phyloP scores from a whole-genome alignment of 2,113 vertebrate genomes.

The Bettongia penicillata region DNA sequence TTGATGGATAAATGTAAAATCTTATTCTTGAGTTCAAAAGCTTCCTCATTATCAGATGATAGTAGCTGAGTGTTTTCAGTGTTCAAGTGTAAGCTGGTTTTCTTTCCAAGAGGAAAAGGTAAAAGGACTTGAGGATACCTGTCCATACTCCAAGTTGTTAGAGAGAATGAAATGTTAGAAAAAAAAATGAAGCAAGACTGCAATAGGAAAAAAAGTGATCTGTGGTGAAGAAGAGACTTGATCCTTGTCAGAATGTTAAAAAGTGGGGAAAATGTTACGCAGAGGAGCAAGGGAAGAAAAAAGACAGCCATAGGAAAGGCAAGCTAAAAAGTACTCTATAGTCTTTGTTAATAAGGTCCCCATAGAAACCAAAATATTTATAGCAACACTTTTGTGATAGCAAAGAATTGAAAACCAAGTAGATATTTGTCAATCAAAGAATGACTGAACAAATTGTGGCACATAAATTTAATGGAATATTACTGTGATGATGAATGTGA shows the following conservation, averaged over 20 bases:
- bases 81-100: background rate
- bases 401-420: background rate
- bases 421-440: background rate
- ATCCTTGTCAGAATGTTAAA: background rate
- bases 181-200: background rate
- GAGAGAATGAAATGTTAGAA: background rate
- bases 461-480: background rate
- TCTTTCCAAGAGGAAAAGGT: background rate
- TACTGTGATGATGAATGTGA: background rate
- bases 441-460: background rate
- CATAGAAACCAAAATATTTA: constrained; percentile 1
- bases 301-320: background rate
- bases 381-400: background rate
- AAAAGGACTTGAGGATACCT: background rate
- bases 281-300: background rate
- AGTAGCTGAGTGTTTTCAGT: background rate
- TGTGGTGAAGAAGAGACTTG: background rate
- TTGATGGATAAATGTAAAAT: background rate
- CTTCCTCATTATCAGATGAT: background rate
- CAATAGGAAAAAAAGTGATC: background rate
- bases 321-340: background rate
- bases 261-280: background rate
- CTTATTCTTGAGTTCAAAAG: background rate
- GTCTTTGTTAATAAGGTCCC: background rate
- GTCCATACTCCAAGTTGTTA: background rate